phyloP scores from a whole-genome alignment of 1,140 invertebrate species.

The Pristionchus pacificus region DNA sequence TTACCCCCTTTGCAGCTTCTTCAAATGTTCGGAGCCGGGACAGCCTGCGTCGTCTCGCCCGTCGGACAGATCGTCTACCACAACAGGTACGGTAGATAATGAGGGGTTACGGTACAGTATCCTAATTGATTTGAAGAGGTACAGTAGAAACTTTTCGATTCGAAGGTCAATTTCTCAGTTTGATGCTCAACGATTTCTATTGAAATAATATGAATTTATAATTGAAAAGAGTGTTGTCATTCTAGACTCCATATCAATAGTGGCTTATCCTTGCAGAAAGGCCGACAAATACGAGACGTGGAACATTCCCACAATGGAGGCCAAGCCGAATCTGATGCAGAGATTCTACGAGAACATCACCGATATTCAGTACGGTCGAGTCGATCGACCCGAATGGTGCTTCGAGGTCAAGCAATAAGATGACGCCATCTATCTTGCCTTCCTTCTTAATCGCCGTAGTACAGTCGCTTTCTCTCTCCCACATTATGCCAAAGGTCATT shows the following conservation, averaged over 20 bases:
- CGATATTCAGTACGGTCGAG: constrained; percentile 55
- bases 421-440: constrained; percentile 5
- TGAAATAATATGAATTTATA: too few relatives aligned
- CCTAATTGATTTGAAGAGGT: too few relatives aligned
- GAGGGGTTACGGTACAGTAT: too few relatives aligned
- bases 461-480: too few relatives aligned
- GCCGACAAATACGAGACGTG: constrained; percentile 46
- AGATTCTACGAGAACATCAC: constrained; percentile 53
- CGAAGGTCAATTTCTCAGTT: too few relatives aligned
- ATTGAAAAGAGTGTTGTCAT: too few relatives aligned
- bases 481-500: too few relatives aligned
- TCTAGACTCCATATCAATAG: too few relatives aligned
- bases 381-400: constrained; percentile 45
- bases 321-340: constrained; percentile 51
- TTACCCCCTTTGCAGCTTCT: constrained; percentile 43
- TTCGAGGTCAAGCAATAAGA: constrained; percentile 33
- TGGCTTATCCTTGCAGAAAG: constrained; percentile 11
- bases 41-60: constrained; percentile 56
- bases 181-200: too few relatives aligned
- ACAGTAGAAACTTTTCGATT: too few relatives aligned
- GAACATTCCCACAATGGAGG: constrained; percentile 52
- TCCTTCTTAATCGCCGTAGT: constrained; percentile 13
- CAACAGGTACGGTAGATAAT: too few relatives aligned
- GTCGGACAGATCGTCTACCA: constrained; percentile 53
- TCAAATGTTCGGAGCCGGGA: constrained; percentile 55